These are phyloP conservation scores for Eulemur macaco DNA, from an alignment of 2,113 vertebrate genomes.

Conservation along the genomic window DNA sequence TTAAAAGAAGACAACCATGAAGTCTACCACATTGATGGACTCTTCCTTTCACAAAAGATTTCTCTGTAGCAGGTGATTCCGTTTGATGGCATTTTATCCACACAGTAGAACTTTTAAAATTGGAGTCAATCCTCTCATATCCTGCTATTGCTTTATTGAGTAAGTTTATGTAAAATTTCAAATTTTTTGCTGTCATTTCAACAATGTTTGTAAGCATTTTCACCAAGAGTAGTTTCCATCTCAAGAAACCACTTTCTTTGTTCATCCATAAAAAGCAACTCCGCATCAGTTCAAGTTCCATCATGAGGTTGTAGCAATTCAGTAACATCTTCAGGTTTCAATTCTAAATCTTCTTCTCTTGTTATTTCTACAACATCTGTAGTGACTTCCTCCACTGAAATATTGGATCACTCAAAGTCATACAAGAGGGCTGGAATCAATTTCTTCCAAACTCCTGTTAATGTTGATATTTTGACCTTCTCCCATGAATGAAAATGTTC, in stretches of 20 bases:
- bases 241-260: not conserved
- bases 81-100: not conserved
- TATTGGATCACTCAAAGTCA: not conserved
- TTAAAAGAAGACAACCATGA: not conserved
- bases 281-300: not conserved
- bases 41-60: not conserved
- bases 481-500: not conserved
- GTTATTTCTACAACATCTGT: too few species aligned
- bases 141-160: not conserved
- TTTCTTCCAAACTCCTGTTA: not conserved
- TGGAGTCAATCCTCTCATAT: not conserved
- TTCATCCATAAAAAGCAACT: not conserved
- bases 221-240: not conserved
- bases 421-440: not conserved
- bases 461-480: not conserved
- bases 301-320: not conserved
- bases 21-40: not conserved
- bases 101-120: not conserved
- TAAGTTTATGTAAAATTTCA: not conserved
- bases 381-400: not conserved
- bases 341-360: not conserved
- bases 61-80: not conserved
- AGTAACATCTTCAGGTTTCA: not conserved
- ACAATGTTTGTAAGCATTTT: not conserved
- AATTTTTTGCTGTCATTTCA: not conserved